phyloP scores from a whole-genome alignment of 2,888 invertebrate genomes.

The Myathropa florea region DNA sequence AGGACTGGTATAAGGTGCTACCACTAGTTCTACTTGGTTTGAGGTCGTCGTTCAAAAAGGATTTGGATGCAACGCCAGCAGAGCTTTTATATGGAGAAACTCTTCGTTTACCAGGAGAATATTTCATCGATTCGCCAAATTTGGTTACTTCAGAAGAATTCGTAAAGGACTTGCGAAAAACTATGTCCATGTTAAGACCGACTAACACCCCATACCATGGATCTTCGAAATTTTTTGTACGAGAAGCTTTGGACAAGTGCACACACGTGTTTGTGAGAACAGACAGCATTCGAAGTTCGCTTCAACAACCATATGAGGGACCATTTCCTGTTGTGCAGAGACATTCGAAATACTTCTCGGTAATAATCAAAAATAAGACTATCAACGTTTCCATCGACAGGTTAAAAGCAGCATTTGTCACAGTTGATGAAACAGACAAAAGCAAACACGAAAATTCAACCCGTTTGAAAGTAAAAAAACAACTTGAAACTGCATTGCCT shows the following conservation, averaged over 20 bases:
- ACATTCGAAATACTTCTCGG: neutral
- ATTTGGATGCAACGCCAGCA: slow-evolving; percentile 27
- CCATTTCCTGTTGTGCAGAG: neutral
- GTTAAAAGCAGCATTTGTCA: slow-evolving; percentile 31
- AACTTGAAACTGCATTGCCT: neutral
- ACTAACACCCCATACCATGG: slow-evolving; percentile 4
- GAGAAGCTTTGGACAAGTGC: neutral
- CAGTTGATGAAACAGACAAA: neutral
- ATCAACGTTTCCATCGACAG: slow-evolving; percentile 23
- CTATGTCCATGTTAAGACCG: slow-evolving; percentile 4
- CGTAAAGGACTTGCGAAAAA: slow-evolving; percentile 3
- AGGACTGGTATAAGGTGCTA: slow-evolving; percentile 6
- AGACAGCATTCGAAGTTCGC: slow-evolving; percentile 7
- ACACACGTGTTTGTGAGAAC: slow-evolving; percentile 26
- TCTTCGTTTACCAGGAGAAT: slow-evolving; percentile 14
- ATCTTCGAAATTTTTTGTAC: neutral
- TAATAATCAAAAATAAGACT: slow-evolving; percentile 9
- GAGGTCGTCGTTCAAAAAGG: slow-evolving; percentile 13
- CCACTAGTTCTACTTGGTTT: slow-evolving; percentile 23
- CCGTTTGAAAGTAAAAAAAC: neutral
- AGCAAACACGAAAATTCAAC: neutral
- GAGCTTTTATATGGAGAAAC: slow-evolving; percentile 11
- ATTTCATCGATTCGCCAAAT: neutral
- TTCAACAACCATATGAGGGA: neutral
- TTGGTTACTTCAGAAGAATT: neutral